Evolutionary conservation across 2,113 vertebrate species (phyloP).

Genomic region (Mystacornis crossleyi): DNA sequence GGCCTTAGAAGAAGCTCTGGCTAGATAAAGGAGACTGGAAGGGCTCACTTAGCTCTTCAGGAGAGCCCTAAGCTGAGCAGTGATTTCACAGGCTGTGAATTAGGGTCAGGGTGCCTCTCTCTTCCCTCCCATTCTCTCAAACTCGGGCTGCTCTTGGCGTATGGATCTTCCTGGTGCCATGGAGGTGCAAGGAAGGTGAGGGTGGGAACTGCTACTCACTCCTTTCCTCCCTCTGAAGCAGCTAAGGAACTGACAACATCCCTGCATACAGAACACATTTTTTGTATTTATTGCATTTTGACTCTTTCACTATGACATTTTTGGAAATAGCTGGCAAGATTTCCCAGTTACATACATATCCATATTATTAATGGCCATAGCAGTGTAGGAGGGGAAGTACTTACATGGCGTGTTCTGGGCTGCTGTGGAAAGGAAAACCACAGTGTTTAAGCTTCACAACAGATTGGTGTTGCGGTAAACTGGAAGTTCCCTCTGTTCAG

Average conservation of each 20-base stretch:
- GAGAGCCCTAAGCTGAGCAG: neutral
- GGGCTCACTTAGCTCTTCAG: accelerated
- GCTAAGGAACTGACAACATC: neutral
- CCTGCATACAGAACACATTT: neutral
- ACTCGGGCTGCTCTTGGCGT: neutral
- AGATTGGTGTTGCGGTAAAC: neutral
- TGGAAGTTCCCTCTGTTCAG: neutral
- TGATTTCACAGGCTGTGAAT: neutral
- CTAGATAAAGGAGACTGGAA: neutral
- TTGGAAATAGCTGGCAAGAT: neutral
- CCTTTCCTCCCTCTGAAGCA: neutral
- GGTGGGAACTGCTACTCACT: neutral
- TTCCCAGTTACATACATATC: neutral
- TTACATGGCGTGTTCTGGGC: neutral
- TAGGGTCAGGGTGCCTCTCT: neutral
- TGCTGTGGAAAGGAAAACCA: neutral
- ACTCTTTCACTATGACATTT: neutral
- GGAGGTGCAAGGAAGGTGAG: neutral
- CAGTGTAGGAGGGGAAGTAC: neutral
- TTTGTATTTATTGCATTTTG: neutral
- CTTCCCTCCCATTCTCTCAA: neutral
- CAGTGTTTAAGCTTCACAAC: neutral
- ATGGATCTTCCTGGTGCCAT: neutral
- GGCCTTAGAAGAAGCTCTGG: neutral
- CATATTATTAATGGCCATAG: neutral